phyloP scores from a whole-genome alignment of 2,888 invertebrate species.

The Nephrotoma appendiculata region DNA sequence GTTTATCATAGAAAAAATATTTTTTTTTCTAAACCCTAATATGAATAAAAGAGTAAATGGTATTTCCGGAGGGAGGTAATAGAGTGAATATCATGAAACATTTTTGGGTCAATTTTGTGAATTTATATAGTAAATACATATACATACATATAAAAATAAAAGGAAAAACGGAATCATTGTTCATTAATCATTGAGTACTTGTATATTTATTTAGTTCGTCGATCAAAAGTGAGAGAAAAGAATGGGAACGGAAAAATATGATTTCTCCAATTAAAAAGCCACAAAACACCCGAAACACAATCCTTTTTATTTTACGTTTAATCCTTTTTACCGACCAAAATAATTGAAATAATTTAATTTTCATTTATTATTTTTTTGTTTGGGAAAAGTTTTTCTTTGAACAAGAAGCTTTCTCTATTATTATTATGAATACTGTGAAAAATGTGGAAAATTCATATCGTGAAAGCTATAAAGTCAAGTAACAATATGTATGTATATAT shows the following conservation, averaged over 20 bases:
- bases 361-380: not conserved
- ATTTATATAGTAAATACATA: not conserved
- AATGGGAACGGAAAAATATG: not conserved
- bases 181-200: not conserved
- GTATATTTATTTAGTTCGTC: not conserved
- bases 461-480: not conserved
- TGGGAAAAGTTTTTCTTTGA: not conserved
- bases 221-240: not conserved
- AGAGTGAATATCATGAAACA: not conserved
- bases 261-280: not conserved
- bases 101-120: not conserved
- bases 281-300: not conserved
- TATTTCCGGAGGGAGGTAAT: not conserved
- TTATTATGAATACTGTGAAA: not conserved
- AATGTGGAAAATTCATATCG: not conserved
- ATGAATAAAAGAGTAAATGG: not conserved
- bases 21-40: not conserved
- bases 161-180: not conserved
- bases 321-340: not conserved
- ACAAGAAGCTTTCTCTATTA: not conserved
- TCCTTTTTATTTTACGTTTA: not conserved
- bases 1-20: not conserved
- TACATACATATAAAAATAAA: not conserved
- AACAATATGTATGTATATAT: not conserved
- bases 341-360: not conserved